Conservation (phyloP, 2,888 invertebrate species). For the Drosophila pegasa region DNA sequence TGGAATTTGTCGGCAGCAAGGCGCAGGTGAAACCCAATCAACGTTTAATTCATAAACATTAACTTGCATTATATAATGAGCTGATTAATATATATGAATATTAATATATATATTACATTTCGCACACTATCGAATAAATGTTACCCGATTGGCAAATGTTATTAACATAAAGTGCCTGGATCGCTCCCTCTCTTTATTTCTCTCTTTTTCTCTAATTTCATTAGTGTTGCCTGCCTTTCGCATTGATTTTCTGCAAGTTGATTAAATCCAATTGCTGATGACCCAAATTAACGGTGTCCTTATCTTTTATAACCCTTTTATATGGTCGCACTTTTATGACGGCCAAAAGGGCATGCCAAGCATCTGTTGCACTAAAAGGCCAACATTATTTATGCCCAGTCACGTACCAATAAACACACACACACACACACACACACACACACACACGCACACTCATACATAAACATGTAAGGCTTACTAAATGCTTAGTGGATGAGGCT, state of each 20-base stretch:
- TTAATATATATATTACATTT: not conserved
- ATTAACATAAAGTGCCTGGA: too few relatives aligned
- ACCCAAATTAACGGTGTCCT: not conserved
- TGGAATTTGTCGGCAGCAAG: conserved; percentile 61
- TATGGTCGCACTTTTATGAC: conserved; percentile 42
- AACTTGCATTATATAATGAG: conserved; percentile 32
- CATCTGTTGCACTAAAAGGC: conserved; percentile 39
- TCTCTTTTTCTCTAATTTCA: too few relatives aligned
- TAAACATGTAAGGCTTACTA: conserved; percentile 32
- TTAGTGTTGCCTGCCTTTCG: too few relatives aligned
- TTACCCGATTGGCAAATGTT: not conserved
- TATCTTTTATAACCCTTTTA: conserved; percentile 18
- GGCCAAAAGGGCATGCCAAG: not conserved
- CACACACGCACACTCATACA: not conserved
- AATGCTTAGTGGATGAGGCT: conserved; percentile 24
- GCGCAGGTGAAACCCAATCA: conserved; percentile 47
- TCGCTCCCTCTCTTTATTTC: too few relatives aligned
- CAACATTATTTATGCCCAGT: conserved; percentile 24
- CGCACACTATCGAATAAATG: too few relatives aligned
- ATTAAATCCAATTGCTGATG: conserved; percentile 1
- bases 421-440: conserved; percentile 1
- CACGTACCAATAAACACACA: conserved; percentile 36
- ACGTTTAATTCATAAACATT: conserved; percentile 48
- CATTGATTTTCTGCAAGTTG: not conserved
- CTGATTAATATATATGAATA: not conserved